Evolutionary conservation across 2,113 vertebrate genomes (phyloP), one percentile per base, ranked within the genome.

Genomic region (Mungos mungo): DNA sequence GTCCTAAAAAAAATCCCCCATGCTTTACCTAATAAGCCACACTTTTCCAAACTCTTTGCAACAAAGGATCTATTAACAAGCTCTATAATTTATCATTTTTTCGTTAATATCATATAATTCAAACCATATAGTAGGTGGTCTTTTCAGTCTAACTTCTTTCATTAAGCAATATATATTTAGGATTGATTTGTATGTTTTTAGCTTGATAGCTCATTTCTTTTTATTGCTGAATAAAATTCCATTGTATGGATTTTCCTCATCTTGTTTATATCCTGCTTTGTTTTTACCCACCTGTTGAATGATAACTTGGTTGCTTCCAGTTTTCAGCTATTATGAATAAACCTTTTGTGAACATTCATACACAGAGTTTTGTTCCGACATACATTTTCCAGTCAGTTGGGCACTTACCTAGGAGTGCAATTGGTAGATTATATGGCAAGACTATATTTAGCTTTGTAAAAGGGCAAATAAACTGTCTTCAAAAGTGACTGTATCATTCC

Each of bases 281-380:
- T 74, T 74, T 74, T 74, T 41, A 21, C 52, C 65, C 25, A 77
- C 7, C 2, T 80, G 31, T 65, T 88, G 29, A 60, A 76, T 27
- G 12, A 57, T 14, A 45, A 71, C 15, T 29, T 87, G 65, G n/a
- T 72, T 87, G 21, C 29, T 87, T 65, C 52, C 12, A 21, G 1
- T 82, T 94, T 94, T 90, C 14, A 74, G 35, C 54, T 74, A 35
- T 71, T 57, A 38, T 74, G 38, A 96, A 38, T 57, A 87, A 96
- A 86, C 3, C 23, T 72, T 4, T 19, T 81, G 23, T 65, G 38
- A 60, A 74, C 10, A 57, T 63, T 63, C 19, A 31, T 13, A 27
- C 33, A n/a, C 33, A 33, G 21, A 10, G 41, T 47, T 92, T 82
- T 63, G 21, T 88, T 92, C 60, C 60, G n/a, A 52, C 29, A 41